Evolutionary conservation across 2,113 vertebrate genomes (phyloP), one percentile per base, ranked within the genome.

Genomic region (Todiramphus saurophagus): DNA sequence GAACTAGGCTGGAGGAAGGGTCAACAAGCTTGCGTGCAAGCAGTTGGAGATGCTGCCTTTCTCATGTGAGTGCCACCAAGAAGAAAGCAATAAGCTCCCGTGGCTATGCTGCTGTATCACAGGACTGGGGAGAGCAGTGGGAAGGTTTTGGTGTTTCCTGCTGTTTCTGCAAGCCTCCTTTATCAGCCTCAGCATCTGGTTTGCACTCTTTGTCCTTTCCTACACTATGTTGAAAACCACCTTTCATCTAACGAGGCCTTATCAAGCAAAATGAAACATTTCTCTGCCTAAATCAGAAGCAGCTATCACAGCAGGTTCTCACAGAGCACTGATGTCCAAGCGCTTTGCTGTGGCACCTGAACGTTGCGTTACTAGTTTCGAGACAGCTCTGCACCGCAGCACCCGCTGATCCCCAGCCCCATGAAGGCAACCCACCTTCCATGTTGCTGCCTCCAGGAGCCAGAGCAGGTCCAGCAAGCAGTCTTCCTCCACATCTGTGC

Each of bases 41-140:
- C 5, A 0, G 63, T 58, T 35, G 31, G 24, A 76, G 37, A 28
- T 25, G 33, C 58, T 6, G 4, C 44, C 6, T 83, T 51, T 46
- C 50, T 86, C 72, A 16, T 3, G 27, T 0, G 1, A 87, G 39
- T 1, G 4, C 41, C 1, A 19, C n/a, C 6, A 16, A 25, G 43
- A 64, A 46, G n/a, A 66, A 11, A 68, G 10, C 31, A 51, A 2
- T 2, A 16, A 37, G 28, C 25, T 66, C 20, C 64, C 69, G 39
- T 1, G 1, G n/a, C 48, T 43, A 30, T 2, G 1, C 19, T 6
- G 3, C 19, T 5, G 1, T 21, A 51, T 33, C 53, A 18, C 37
- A 43, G 21, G 30, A 56, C 79, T 51, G 64, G 77, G 74, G 16
- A 69, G 46, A 83, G 43, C 0, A 0, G 46, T 53, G 48, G 37